Evolutionary conservation across 2,113 vertebrate genomes (phyloP).

Genomic region (Malurus cyaneus): DNA sequence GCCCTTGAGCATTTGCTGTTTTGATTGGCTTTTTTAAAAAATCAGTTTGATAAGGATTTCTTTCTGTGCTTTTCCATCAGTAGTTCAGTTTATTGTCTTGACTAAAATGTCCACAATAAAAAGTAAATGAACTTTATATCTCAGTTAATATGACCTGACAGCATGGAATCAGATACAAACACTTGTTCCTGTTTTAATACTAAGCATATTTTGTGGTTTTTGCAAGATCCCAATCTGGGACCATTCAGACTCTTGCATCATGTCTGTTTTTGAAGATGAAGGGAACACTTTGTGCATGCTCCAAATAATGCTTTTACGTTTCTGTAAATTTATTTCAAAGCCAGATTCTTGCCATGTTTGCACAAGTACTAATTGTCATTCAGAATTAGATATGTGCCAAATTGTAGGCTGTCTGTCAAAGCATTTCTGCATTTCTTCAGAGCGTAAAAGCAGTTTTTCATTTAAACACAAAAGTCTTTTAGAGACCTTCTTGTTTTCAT

Average conservation of each 20-base stretch:
- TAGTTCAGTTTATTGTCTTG: not conserved
- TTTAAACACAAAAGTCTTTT: constrained; percentile 6
- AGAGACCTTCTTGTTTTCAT: not conserved
- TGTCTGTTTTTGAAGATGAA: constrained; percentile 39
- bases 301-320: not conserved
- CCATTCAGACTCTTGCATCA: constrained; percentile 39
- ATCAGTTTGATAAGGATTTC: not conserved
- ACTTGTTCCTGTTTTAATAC: not conserved
- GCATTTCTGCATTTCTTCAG: not conserved
- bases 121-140: not conserved
- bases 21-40: not conserved
- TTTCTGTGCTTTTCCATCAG: not conserved
- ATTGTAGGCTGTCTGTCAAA: not conserved
- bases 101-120: not conserved
- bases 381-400: not conserved
- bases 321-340: constrained; percentile 19
- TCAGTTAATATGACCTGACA: not conserved
- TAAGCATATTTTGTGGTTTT: constrained; percentile 28
- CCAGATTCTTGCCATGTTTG: not conserved
- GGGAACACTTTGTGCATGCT: constrained; percentile 13
- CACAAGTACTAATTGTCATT: constrained; percentile 6
- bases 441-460: not conserved
- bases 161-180: not conserved
- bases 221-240: not conserved
- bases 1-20: not conserved